Evolutionary conservation across 2,113 vertebrate genomes (phyloP).

Genomic region (Ellobius talpinus): DNA sequence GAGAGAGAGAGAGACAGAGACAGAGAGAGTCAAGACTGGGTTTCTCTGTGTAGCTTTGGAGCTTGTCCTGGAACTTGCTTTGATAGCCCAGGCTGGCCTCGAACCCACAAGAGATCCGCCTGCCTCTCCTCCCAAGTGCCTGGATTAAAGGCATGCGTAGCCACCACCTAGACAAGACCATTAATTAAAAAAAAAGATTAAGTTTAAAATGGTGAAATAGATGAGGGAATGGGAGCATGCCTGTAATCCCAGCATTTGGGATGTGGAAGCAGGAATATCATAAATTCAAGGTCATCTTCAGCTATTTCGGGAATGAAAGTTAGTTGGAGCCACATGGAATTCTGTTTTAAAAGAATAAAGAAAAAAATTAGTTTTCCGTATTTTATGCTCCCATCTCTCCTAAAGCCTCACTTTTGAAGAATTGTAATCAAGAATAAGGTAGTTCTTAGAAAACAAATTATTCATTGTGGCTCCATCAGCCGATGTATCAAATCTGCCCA

Average conservation of each 20-base stretch:
- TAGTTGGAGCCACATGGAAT: background rate
- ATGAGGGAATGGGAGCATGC: too few species aligned
- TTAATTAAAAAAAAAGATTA: background rate
- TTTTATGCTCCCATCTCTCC: slow-evolving; percentile 20
- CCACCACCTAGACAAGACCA: background rate
- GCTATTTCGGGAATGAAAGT: too few species aligned
- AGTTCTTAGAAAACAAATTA: slow-evolving; percentile 42
- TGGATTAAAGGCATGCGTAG: too few species aligned
- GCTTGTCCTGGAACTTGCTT: too few species aligned
- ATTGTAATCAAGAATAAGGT: slow-evolving; percentile 57
- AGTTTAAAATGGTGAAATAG: background rate
- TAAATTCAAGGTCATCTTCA: background rate
- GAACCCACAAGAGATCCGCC: too few species aligned
- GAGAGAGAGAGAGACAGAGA: background rate
- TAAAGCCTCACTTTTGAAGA: slow-evolving; percentile 22
- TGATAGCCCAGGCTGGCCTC: too few species aligned
- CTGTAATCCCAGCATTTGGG: background rate
- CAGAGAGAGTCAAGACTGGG: too few species aligned
- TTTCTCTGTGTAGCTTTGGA: too few species aligned
- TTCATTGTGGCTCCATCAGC: background rate
- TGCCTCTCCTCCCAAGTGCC: too few species aligned
- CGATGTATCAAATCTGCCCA: slow-evolving; percentile 11
- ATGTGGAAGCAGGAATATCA: background rate
- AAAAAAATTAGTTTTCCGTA: slow-evolving; percentile 5
- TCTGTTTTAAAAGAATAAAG: background rate